phyloP scores from a whole-genome alignment of 2,888 invertebrate species.

The Vesta saturnalis region DNA sequence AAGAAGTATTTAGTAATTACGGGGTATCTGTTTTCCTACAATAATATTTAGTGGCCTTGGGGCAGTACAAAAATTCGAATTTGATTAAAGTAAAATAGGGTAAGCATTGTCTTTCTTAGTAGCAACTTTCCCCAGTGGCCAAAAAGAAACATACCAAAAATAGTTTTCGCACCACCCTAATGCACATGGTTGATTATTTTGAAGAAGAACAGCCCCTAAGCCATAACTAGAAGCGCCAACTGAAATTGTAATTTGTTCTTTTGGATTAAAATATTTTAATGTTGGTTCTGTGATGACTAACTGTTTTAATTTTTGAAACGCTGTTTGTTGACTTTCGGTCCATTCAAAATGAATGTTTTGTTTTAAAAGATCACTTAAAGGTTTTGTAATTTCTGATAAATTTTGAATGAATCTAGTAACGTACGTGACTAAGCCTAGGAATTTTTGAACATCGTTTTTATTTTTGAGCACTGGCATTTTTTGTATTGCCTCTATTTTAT shows the following conservation, averaged over 20 bases:
- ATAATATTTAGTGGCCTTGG: no score
- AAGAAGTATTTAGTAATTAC: no score
- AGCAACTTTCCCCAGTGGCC: no score
- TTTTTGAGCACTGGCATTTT: constrained; percentile 37
- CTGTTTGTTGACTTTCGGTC: neutral
- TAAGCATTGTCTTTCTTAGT: no score
- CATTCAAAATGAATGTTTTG: neutral
- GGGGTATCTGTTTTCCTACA: no score
- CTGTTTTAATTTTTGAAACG: constrained; percentile 14
- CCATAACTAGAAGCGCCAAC: constrained; percentile 21
- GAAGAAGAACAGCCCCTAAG: constrained; percentile 51
- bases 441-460: constrained; percentile 38
- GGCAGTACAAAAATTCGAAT: no score
- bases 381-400: constrained; percentile 12
- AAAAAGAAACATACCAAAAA: no score
- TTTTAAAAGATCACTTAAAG: constrained; percentile 11
- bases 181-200: constrained; percentile 51
- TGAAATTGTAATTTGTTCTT: constrained; percentile 17
- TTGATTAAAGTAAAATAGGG: no score
- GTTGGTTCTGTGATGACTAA: neutral
- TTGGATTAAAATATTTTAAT: constrained; percentile 21
- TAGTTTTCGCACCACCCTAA: no score
- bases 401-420: constrained; percentile 28
- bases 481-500: constrained; percentile 37
- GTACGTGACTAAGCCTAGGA: constrained; percentile 37